Base-by-base conservation (phyloP, 1,140 invertebrate genomes). In the Leptonema lineaticorne region DNA sequence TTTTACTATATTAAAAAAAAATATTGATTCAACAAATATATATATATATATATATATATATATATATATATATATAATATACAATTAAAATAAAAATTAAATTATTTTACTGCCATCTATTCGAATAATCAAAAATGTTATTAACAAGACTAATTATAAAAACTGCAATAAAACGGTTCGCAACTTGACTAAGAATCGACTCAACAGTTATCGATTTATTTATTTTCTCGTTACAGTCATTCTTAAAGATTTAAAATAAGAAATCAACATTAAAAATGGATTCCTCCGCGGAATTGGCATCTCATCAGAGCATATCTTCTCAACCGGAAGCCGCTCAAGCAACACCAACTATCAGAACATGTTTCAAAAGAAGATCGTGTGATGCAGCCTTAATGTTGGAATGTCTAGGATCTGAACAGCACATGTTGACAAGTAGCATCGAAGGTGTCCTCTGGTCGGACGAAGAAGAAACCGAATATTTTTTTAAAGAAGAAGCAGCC, bases 371-470 rank as follows among this genome's bases (percentile, higher is more conserved):
- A 18, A 64, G 71, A 58, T 73, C 71, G 14, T 73, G 71, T 33
- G 71, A 73, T 41, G 71, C 57, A 0, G 64, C 71, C 11, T 64
- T 69, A 18, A 60, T 67, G 46, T 20, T 72, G 26, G 70, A 72
- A 3, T 59, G 53, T 28, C 33, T 72, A 22, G 78, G 76, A 11
- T 69, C 75, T 0, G 78, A 80, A 5, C 74, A 67, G n/a, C 76
- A 76, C 24, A 77, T 77, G n/a, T 77, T 81, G 30, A 82, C 78
- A n/a, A 82, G 80, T 7, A 82, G 80, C 69, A 83, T 83, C 46
- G 81, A 82, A 72, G 81, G 80, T 0, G 80, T 83, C 16, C 75
- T 83, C 63, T 83, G 81, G 81, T 83, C 81, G 9, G 81, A 83
- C 76, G 81, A 83, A 72, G 81, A 83, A 62, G 81, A 83, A 41